Evolutionary conservation across 2,888 invertebrate genomes (phyloP), one percentile per base, ranked within the genome.

Genomic region (Gari tellinella): DNA sequence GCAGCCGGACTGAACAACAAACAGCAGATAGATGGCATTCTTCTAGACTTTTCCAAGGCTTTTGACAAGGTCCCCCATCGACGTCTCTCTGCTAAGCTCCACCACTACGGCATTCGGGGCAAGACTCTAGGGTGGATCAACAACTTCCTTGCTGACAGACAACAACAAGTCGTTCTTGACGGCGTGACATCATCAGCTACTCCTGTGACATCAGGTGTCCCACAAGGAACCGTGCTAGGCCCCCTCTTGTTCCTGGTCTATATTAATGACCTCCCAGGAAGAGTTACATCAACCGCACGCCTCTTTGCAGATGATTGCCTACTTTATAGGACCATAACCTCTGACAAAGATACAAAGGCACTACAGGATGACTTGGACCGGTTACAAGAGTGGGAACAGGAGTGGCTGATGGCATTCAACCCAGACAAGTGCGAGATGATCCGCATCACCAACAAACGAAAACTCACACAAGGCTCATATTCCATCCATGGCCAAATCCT

Each of bases 351-450:
- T 31, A 31, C 31, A 4, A 31, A 31, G 31, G 31, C 31, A 31
- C 31, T 31, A 31, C 31, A 31, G 31, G 31, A 31, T 31, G 31
- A 31, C 10, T 31, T 31, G 31, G 31, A 31, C 31, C 31, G 19
- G 12, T 38, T 17, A 19, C 48, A 48, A 31, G 37, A 5, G 37
- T 56, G 25, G 56, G 56, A 46, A 25, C n/a, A 26, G 48, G 64
- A 56, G 19, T 64, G 40, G 64, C 40, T 21, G 15, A 60, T 60
- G 48, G 37, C 17, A 2, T 60, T 48, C 19, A 56, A 68, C 37
- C 57, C 77, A 10, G 63, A 67, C 21, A 80, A 80, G 23, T 77
- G 70, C 25, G 40, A 72, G 48, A 26, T 61, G 14, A 43, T 78
- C 17, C 38, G 43, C 15, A 23, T 78, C 45, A 46, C 60, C n/a